phyloP scores from a whole-genome alignment of 2,888 invertebrate genomes.

The Apotomis capreana region DNA sequence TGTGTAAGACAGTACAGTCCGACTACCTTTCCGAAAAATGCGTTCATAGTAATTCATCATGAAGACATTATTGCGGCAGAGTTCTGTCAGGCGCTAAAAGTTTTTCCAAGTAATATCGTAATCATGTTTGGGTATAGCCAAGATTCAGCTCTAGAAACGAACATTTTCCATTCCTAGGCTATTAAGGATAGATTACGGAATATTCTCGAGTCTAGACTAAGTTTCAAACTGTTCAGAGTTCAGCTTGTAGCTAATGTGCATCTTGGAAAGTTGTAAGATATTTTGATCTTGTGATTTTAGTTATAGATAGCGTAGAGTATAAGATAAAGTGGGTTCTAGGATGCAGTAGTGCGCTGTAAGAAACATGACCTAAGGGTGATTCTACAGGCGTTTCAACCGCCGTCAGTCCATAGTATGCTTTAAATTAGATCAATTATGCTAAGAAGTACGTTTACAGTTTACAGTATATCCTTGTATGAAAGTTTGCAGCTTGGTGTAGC shows the following conservation, averaged over 20 bases:
- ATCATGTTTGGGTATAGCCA: background rate
- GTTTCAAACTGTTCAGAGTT: constrained; percentile 24
- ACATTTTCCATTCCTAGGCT: constrained; percentile 17
- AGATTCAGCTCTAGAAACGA: background rate
- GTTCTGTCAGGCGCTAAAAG: constrained; percentile 5
- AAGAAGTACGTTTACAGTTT: no score
- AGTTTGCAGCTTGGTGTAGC: no score
- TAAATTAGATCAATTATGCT: no score
- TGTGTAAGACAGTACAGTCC: no score
- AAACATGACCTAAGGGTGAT: no score
- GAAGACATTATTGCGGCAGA: constrained; percentile 1
- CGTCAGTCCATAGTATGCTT: no score
- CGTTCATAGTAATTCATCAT: background rate
- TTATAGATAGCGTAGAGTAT: background rate
- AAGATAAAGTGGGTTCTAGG: background rate
- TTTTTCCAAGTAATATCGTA: background rate
- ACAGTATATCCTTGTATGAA: no score
- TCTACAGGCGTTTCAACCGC: no score
- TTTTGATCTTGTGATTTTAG: constrained; percentile 4
- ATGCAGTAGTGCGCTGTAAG: no score
- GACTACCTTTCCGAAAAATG: no score
- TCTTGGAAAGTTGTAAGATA: constrained; percentile 8
- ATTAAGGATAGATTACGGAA: constrained; percentile 30
- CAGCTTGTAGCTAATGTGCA: constrained; percentile 1
- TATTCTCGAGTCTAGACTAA: constrained; percentile 17